Conservation (phyloP, 2,113 vertebrate species). For the Mormyrus iriodes region DNA sequence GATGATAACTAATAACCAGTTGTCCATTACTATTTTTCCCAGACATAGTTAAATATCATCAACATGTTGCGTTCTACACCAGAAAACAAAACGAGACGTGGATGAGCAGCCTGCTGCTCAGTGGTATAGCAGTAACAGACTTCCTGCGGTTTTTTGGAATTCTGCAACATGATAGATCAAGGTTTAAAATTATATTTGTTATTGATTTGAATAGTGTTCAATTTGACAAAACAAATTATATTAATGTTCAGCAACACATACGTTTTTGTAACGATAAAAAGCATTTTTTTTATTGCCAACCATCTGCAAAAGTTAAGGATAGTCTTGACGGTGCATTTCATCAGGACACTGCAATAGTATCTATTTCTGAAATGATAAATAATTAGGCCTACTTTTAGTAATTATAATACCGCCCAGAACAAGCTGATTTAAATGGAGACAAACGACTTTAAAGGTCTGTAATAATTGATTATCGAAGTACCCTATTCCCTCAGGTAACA, state of each 20-base stretch:
- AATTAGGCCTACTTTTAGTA: conserved; percentile 63
- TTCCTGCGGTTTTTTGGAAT: neutral
- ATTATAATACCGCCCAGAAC: conserved; percentile 48
- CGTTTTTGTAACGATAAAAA: neutral
- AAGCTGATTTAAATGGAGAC: conserved; percentile 35
- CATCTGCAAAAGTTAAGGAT: neutral
- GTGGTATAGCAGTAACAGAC: neutral
- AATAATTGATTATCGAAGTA: conserved; percentile 74
- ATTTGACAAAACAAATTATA: neutral
- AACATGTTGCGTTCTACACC: neutral
- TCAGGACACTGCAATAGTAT: neutral
- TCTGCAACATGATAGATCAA: neutral
- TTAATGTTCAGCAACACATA: neutral
- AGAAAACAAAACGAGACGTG: neutral
- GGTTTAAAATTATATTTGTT: neutral
- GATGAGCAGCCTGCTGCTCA: neutral
- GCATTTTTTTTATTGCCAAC: neutral
- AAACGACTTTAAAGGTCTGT: conserved; percentile 51
- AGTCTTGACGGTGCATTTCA: neutral
- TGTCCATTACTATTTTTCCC: neutral
- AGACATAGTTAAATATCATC: neutral
- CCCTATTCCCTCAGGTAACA: conserved; percentile 62
- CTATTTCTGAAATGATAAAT: conserved; percentile 31
- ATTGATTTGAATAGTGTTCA: neutral
- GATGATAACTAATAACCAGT: neutral